Evolutionary conservation across 2,888 invertebrate species (phyloP), one percentile per base, ranked within the genome.

Genomic region (Drosophila anomelani): DNA sequence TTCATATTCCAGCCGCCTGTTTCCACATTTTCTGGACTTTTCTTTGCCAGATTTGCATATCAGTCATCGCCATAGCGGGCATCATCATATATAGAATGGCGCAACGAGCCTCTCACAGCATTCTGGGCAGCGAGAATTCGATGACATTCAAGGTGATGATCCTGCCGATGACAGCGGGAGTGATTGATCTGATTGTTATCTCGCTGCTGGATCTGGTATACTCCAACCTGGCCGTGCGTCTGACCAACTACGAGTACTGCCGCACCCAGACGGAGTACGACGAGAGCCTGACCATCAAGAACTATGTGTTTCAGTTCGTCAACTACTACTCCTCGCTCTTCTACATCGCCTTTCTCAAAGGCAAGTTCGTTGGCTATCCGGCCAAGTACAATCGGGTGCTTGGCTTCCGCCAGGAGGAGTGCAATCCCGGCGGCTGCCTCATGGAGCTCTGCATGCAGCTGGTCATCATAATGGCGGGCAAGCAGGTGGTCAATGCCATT

Each of bases 251-350:
- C 93, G 95, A 96, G 92, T 93, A 95, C 81, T 95, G 95, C 84
- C 93, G 96, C 77, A 97, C 97, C 0, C 96, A 97, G 93, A 95
- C 96, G 6, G 96, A 97, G 92, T 97, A 96, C 90, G 97, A 97
- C 81, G 96, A 97, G 89, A 96, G 96, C 89, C 94, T 97, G 60
- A 96, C 97, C 4, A 93, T 97, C 79, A 98, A 98, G 93, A 96
- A 97, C 89, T 97, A 97, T 92, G 93, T 97, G 78, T 95, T 97
- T 79, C 97, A 97, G 93, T 97, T 97, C 92, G 95, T 97, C 81
- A 98, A 98, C 93, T 97, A 96, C 92, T 98, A 97, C 92, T 95
- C 96, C 3, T 96, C 96, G 26, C 95, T 97, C 75, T 96, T 97
- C 93, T 98, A 97, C 91, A 96, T 97, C 73, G 96, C 95, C 15